A percentile compares a stretch with the other conserved stretches of the same genome.
phyloP scores from a whole-genome alignment of 2,113 vertebrate species.

The Clarias batrachus region DNA sequence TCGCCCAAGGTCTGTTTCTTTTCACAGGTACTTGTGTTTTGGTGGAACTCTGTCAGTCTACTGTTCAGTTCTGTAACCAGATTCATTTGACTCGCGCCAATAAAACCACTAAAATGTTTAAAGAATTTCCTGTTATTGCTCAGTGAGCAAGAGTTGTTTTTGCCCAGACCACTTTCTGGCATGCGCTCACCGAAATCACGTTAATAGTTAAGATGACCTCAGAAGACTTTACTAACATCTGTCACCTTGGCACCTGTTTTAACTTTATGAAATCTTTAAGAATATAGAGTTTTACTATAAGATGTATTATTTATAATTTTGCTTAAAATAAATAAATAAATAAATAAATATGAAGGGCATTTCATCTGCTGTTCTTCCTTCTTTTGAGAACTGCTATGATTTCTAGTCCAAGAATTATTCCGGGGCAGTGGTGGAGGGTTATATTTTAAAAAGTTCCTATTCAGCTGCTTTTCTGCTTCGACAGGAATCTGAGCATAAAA shows the following conservation, averaged over 20 bases:
- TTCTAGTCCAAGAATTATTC: constrained; percentile 22
- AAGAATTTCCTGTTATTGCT: constrained; percentile 52
- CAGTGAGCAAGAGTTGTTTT: constrained; percentile 37
- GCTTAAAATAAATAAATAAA: background rate
- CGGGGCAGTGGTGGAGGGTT: constrained; percentile 34
- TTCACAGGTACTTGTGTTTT: constrained; percentile 8
- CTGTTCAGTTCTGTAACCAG: constrained; percentile 17
- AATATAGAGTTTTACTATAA: background rate
- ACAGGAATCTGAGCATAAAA: constrained; percentile 48
- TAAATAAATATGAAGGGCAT: background rate
- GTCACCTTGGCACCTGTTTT: background rate
- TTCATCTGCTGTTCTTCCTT: background rate
- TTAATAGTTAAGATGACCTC: constrained; percentile 18
- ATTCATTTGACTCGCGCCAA: constrained; percentile 9
- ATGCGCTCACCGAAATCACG: constrained; percentile 27
- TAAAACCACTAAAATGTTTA: constrained; percentile 41
- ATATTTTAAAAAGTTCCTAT: constrained; percentile 25
- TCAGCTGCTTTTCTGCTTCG: constrained; percentile 43
- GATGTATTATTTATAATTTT: background rate
- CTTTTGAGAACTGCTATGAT: constrained; percentile 33
- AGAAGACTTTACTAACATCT: constrained; percentile 7
- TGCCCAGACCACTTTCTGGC: constrained; percentile 32
- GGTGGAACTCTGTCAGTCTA: background rate
- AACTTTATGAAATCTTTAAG: background rate
- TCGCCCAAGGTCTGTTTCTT: background rate